phyloP scores from a whole-genome alignment of 92 coral and sea anemone genomes.

The Actinernus sp. region DNA sequence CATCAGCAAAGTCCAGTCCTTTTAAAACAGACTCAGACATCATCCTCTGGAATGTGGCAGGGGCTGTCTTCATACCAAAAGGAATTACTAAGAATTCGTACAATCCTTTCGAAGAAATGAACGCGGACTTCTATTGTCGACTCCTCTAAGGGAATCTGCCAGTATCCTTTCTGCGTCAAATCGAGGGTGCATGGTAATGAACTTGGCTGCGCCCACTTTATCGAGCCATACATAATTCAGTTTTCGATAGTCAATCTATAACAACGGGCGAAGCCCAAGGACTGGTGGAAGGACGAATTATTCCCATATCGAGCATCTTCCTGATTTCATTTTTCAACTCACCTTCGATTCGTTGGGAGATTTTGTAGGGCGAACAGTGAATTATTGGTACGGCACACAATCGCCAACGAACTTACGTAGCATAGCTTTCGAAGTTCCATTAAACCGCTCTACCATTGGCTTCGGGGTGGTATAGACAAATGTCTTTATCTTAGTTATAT shows the following conservation, averaged over 20 bases:
- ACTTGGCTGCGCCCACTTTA: conserved; percentile 37
- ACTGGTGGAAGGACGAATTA: conserved; percentile 51
- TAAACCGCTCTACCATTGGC: too few species aligned
- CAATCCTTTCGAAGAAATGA: conserved; percentile 35
- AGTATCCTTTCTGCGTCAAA: conserved; percentile 55
- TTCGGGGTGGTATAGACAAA: too few species aligned
- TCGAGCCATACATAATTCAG: too few species aligned
- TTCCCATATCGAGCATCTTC: conserved; percentile 56
- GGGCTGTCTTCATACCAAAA: conserved; percentile 64
- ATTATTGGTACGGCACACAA: too few species aligned
- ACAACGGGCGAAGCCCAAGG: too few species aligned
- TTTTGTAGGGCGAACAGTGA: conserved; percentile 36
- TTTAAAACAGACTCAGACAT: conserved; percentile 32
- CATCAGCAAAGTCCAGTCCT: conserved; percentile 47
- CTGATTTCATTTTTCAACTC: conserved; percentile 38
- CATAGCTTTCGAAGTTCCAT: too few species aligned
- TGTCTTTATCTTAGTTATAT: too few species aligned
- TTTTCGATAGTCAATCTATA: too few species aligned
- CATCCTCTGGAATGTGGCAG: conserved; percentile 61
- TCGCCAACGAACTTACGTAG: too few species aligned
- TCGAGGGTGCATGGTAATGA: conserved; percentile 40
- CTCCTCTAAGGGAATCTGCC: conserved; percentile 48
- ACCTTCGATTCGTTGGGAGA: conserved; percentile 50
- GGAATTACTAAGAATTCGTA: conserved; percentile 61
- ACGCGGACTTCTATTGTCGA: conserved; percentile 52